These are phyloP conservation scores for Lepus europaeus DNA, from an alignment of 2,113 vertebrate genomes.

Conservation along the genomic window DNA sequence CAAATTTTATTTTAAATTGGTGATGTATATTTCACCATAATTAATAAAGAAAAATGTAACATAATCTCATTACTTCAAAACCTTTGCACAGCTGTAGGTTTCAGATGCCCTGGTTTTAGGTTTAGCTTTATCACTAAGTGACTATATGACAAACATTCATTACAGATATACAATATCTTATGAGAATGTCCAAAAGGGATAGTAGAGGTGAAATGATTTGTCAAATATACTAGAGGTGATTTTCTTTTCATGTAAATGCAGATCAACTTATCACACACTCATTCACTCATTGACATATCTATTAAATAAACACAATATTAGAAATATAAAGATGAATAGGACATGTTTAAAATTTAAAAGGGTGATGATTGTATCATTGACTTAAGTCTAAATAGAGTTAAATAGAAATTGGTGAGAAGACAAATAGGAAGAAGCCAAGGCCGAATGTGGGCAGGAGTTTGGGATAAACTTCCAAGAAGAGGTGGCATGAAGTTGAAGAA, in stretches of 20 bases:
- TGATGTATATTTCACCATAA: neutral
- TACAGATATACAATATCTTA: neutral
- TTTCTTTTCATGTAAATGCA: conserved; percentile 40
- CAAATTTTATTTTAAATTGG: conserved; percentile 42
- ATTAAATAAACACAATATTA: conserved; percentile 24
- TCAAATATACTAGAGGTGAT: neutral
- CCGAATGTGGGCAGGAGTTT: neutral
- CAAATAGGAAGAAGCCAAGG: neutral
- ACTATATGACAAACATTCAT: neutral
- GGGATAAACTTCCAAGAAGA: neutral
- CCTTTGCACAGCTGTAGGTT: neutral
- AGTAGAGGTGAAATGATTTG: neutral
- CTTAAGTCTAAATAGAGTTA: neutral
- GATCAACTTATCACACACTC: neutral
- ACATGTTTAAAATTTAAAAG: neutral
- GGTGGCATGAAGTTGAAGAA: neutral
- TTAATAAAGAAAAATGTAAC: conserved; percentile 21
- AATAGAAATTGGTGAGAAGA: neutral
- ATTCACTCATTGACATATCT: neutral
- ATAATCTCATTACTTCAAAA: neutral
- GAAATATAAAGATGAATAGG: conserved; percentile 30
- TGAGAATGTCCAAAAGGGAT: neutral
- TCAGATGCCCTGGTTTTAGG: neutral
- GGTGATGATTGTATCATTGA: neutral
- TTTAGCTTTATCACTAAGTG: conserved; percentile 7